Percentiles rank a stretch among this genome's conserved stretches.
phyloP scores from a whole-genome alignment of 35 echinoderm and acorn worm genomes.

The Eucidaris tribuloides region DNA sequence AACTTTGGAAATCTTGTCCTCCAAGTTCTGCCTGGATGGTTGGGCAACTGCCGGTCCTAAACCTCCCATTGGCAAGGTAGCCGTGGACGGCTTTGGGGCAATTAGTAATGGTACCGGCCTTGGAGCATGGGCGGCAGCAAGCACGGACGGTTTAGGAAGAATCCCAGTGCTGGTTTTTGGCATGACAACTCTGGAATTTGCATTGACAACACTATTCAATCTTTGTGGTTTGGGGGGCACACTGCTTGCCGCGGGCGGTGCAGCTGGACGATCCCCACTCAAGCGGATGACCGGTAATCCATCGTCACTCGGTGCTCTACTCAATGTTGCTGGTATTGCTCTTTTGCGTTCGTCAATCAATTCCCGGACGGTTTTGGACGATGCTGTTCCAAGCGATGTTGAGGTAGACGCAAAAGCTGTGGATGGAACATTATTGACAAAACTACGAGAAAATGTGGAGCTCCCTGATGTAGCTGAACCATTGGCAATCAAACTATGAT shows the following conservation, averaged over 20 bases:
- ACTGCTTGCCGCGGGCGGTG: neutral
- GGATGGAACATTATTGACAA: neutral
- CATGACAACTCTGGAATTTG: too few species aligned
- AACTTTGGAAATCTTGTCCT: too few species aligned
- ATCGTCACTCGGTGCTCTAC: slow-evolving; percentile 19
- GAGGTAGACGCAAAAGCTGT: neutral
- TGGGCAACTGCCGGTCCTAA: too few species aligned
- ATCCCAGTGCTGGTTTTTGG: too few species aligned
- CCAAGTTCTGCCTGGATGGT: too few species aligned
- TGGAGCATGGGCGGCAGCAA: neutral
- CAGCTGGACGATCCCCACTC: neutral
- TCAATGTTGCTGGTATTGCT: slow-evolving; percentile 13
- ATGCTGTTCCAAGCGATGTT: neutral
- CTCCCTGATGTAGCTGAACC: too few species aligned
- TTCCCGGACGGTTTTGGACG: neutral
- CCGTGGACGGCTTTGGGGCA: too few species aligned
- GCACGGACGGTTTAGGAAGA: neutral
- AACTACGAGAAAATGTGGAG: too few species aligned
- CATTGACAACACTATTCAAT: too few species aligned
- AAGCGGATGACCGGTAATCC: neutral
- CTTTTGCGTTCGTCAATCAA: neutral
- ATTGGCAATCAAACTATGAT: neutral
- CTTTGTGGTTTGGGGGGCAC: neutral
- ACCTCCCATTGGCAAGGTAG: too few species aligned
- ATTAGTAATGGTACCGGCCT: neutral